Conservation (phyloP, 2,888 invertebrate genomes). For the Drosophila mulleri region DNA sequence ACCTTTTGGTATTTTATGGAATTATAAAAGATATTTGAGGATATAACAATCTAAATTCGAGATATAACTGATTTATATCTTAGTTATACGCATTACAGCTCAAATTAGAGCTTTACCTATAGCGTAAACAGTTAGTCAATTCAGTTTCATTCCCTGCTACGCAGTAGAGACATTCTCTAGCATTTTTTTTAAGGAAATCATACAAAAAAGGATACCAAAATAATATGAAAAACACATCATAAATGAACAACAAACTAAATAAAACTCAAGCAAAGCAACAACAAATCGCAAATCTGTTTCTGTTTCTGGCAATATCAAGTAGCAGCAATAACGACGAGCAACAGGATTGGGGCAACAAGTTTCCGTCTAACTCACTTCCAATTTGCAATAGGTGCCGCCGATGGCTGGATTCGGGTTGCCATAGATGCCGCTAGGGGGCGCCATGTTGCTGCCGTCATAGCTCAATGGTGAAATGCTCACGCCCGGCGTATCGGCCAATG, state of each 20-base stretch:
- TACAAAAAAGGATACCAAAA: not conserved
- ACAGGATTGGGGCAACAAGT: not conserved
- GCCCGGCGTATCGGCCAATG: slow-evolving; percentile 80
- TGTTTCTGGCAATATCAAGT: slow-evolving; percentile 38
- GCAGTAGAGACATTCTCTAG: not conserved
- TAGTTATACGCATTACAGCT: not conserved
- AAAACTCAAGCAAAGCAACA: slow-evolving; percentile 52
- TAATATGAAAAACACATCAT: not conserved
- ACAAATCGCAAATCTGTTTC: slow-evolving; percentile 47
- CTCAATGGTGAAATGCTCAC: slow-evolving; percentile 72
- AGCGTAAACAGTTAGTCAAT: not conserved
- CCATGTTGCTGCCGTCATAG: slow-evolving; percentile 35
- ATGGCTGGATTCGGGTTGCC: slow-evolving; percentile 19
- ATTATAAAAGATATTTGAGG: too few relatives aligned
- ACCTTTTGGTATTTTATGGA: too few relatives aligned
- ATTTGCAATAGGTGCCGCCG: slow-evolving; percentile 66
- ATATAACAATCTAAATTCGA: not conserved
- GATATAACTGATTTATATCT: not conserved
- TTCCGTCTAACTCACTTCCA: slow-evolving; percentile 81
- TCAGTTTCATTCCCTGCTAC: slow-evolving; percentile 42
- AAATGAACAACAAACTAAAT: slow-evolving; percentile 22
- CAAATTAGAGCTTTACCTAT: not conserved
- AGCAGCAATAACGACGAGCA: slow-evolving; percentile 28
- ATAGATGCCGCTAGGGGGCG: slow-evolving; percentile 15
- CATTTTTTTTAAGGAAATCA: slow-evolving; percentile 8